Percentiles rank a stretch among this genome's conserved stretches.
Conservation (phyloP, 92 coral and sea anemone genomes). For the Actinernus sp. region DNA sequence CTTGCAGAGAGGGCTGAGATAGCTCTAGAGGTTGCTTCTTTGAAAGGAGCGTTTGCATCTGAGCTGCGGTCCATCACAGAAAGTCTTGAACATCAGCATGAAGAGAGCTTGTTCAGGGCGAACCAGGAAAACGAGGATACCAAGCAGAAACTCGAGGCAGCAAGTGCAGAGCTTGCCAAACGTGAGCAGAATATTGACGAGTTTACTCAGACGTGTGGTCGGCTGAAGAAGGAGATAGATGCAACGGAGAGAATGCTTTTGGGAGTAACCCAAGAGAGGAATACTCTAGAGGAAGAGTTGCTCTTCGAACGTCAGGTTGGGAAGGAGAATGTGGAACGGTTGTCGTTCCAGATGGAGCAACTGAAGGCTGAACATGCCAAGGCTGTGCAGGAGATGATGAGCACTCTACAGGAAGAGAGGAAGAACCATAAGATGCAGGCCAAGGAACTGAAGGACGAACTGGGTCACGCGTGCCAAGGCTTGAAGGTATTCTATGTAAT, state of each 20-base stretch:
- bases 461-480: conserved; percentile 51
- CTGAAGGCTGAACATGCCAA: conserved; percentile 50
- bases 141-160: not conserved
- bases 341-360: conserved; percentile 53
- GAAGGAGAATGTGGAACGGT: conserved; percentile 21
- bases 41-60: conserved; percentile 10
- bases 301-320: conserved; percentile 10
- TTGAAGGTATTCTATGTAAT: conserved; percentile 26
- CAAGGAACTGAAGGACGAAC: conserved; percentile 30
- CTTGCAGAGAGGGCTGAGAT: conserved; percentile 15
- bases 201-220: conserved; percentile 37
- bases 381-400: conserved; percentile 53
- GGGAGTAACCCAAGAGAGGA: conserved; percentile 39
- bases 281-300: conserved; percentile 39
- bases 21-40: conserved; percentile 6
- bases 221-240: conserved; percentile 39
- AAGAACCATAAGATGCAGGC: conserved; percentile 39
- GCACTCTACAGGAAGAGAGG: conserved; percentile 54
- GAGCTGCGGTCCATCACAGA: conserved; percentile 13
- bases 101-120: not conserved
- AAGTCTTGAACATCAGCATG: conserved; percentile 1
- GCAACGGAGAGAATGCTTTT: conserved; percentile 54
- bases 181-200: conserved; percentile 35
- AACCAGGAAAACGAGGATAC: conserved; percentile 11
- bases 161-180: not conserved